These are phyloP conservation scores for Pleuronectes platessa DNA, from an alignment of 2,113 vertebrate genomes.

Conservation along the genomic window DNA sequence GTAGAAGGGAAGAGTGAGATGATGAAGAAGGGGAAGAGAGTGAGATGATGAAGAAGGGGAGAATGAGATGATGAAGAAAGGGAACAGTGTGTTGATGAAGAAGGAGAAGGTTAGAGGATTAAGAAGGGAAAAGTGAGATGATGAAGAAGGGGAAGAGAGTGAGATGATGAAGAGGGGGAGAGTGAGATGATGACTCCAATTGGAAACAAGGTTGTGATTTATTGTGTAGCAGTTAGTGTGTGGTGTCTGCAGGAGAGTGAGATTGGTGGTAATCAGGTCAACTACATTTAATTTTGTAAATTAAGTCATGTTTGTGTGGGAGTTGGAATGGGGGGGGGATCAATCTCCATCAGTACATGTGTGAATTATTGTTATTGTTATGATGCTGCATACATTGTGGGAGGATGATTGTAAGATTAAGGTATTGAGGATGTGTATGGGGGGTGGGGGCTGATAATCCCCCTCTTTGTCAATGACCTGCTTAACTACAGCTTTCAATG, in stretches of 20 bases:
- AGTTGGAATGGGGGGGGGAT: neutral
- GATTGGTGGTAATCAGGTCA: neutral
- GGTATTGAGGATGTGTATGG: conserved; percentile 48
- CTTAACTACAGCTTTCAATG: conserved; percentile 58
- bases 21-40: neutral
- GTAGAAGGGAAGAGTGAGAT: too few species aligned
- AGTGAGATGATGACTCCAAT: conserved; percentile 3
- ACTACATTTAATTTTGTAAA: conserved; percentile 4
- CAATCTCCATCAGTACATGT: conserved; percentile 6
- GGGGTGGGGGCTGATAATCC: conserved; percentile 58
- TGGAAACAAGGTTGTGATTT: conserved; percentile 34
- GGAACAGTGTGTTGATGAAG: too few species aligned
- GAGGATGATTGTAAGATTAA: conserved; percentile 60
- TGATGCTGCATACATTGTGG: conserved; percentile 30
- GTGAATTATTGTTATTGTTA: conserved; percentile 52
- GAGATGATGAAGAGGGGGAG: neutral
- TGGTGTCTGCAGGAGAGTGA: conserved; percentile 6
- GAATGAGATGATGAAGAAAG: too few species aligned
- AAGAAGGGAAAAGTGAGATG: too few species aligned
- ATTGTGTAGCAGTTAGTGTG: conserved; percentile 13
- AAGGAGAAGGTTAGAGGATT: too few species aligned
- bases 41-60: too few species aligned
- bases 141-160: too few species aligned
- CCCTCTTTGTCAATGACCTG: conserved; percentile 70
- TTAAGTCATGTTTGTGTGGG: conserved; percentile 8